A percentile compares a stretch with the other conserved stretches of the same genome.
phyloP scores from a whole-genome alignment of 2,113 vertebrate genomes.

The Dipodomys ordii region DNA sequence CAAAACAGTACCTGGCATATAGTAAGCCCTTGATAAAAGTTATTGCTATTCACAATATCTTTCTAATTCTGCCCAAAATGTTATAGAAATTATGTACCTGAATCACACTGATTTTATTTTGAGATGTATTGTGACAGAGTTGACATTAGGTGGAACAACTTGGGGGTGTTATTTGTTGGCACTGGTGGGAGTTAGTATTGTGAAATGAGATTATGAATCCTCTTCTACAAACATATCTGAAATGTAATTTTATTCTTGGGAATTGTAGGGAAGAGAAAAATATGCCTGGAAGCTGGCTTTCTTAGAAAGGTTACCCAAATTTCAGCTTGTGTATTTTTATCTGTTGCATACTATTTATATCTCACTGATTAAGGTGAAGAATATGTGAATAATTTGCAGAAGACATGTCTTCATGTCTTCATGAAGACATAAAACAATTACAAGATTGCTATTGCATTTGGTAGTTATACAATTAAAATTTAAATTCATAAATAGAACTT shows the following conservation, averaged over 20 bases:
- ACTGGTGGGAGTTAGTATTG: not conserved
- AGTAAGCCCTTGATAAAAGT: not conserved
- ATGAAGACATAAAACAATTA: not conserved
- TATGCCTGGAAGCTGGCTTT: not conserved
- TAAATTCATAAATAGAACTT: not conserved
- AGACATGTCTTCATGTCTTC: no score
- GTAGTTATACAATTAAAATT: constrained; percentile 1
- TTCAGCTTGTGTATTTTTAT: constrained; percentile 8
- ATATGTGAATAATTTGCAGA: not conserved
- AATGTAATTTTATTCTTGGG: constrained; percentile 32
- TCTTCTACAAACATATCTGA: constrained; percentile 48
- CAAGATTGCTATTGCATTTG: not conserved
- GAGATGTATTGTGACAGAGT: constrained; percentile 9
- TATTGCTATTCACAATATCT: not conserved
- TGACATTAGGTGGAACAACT: not conserved
- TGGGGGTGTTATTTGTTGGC: not conserved
- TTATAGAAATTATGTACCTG: not conserved
- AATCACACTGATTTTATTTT: constrained; percentile 22
- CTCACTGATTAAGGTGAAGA: not conserved
- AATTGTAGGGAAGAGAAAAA: not conserved
- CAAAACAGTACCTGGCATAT: not conserved
- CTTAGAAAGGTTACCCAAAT: constrained; percentile 12
- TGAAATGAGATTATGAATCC: not conserved
- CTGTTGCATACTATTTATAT: not conserved
- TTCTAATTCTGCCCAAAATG: constrained; percentile 24